Percentiles rank a stretch among this genome's conserved stretches.
phyloP scores from a whole-genome alignment of 2,888 invertebrate genomes.

The Eristalis arbustorum region DNA sequence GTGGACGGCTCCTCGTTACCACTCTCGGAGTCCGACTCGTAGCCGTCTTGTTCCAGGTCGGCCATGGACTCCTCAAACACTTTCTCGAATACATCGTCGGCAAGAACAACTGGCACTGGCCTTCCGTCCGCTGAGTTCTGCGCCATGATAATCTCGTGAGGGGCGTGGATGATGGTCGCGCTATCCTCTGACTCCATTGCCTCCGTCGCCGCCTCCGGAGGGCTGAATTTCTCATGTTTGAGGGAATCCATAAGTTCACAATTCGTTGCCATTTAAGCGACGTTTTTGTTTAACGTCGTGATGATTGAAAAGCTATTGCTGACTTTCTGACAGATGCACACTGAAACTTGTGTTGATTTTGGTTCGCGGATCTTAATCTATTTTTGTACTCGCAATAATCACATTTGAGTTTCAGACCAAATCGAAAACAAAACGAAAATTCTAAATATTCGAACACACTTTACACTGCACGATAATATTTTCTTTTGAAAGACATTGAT shows the following conservation, averaged over 20 bases:
- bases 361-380: slow-evolving; percentile 44
- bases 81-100: slow-evolving; percentile 78
- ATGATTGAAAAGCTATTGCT: not conserved
- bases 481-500: slow-evolving; percentile 77
- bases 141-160: not conserved
- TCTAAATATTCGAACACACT: slow-evolving; percentile 14
- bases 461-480: slow-evolving; percentile 72
- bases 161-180: slow-evolving; percentile 16
- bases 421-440: not conserved
- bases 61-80: slow-evolving; percentile 79
- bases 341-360: not conserved
- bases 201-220: not conserved
- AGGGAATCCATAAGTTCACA: slow-evolving; percentile 73
- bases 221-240: slow-evolving; percentile 28
- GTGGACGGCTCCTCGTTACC: slow-evolving; percentile 72
- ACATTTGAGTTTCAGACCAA: slow-evolving; percentile 44
- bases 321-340: not conserved
- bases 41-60: slow-evolving; percentile 78
- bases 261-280: slow-evolving; percentile 77
- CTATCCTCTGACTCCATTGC: slow-evolving; percentile 17
- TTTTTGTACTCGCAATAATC: slow-evolving; percentile 49
- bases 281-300: not conserved
- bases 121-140: not conserved
- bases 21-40: slow-evolving; percentile 78
- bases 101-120: slow-evolving; percentile 37